Conservation (phyloP, 2,797 vertebrate species). For the Platyrinchus mystaceus region DNA sequence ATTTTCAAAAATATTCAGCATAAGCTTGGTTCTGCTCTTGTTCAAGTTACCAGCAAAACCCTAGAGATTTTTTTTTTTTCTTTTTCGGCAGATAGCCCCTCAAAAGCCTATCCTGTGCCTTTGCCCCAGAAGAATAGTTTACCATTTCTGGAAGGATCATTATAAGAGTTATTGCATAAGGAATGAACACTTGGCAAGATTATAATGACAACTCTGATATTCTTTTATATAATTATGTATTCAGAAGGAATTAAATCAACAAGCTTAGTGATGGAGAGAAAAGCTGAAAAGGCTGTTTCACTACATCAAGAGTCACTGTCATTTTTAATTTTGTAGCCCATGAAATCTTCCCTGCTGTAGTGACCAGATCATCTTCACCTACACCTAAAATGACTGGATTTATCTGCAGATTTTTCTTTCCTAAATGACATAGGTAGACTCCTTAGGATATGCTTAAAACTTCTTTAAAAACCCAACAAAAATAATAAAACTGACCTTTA, state of each 20-base stretch:
- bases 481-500: background rate
- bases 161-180: background rate
- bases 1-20: slow-evolving; percentile 3
- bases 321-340: background rate
- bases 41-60: background rate
- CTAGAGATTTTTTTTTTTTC: background rate
- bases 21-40: background rate
- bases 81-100: background rate
- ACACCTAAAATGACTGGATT: background rate
- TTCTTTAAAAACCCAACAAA: background rate
- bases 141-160: background rate
- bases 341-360: background rate
- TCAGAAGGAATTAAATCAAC: background rate
- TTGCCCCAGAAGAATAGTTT: background rate
- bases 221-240: background rate
- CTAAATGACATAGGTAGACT: background rate
- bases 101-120: background rate
- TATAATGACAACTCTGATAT: background rate
- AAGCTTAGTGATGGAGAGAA: background rate
- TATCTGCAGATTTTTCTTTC: background rate
- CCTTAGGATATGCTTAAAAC: background rate
- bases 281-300: background rate
- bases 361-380: background rate
- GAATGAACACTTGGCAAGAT: background rate
- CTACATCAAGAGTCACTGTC: background rate